Conservation (phyloP, 2,797 vertebrate species). For the Halcyon chelicuti region DNA sequence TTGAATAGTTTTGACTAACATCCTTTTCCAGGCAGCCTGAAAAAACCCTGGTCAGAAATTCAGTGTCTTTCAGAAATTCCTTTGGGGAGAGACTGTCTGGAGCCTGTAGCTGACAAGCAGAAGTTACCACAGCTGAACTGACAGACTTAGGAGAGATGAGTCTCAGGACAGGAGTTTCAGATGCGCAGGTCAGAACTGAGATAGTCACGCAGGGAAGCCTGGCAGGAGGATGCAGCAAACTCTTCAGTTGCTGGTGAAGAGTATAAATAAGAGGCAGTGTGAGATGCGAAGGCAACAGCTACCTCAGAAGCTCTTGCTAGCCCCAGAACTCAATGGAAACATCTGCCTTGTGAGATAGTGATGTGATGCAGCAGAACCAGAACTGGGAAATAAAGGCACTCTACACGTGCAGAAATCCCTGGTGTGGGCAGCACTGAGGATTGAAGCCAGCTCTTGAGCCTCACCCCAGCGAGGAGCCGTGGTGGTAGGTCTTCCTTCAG, state of each 20-base stretch:
- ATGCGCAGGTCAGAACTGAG: not conserved
- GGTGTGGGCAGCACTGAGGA: accelerated
- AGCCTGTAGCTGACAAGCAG: not conserved
- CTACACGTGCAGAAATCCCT: accelerated
- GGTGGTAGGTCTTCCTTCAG: not conserved
- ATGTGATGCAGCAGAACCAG: not conserved
- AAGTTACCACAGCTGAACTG: not conserved
- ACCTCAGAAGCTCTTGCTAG: not conserved
- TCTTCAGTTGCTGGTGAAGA: not conserved
- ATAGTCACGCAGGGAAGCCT: not conserved
- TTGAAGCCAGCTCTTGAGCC: not conserved
- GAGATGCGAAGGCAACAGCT: not conserved
- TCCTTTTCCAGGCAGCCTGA: slow-evolving; percentile 26
- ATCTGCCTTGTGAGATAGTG: accelerated
- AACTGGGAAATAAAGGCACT: not conserved
- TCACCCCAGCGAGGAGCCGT: accelerated
- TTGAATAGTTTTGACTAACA: not conserved
- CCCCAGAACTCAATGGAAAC: not conserved
- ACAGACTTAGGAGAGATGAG: not conserved
- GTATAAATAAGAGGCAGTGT: not conserved
- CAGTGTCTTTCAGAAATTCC: not conserved
- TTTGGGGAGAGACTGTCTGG: slow-evolving; percentile 42
- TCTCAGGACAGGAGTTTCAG: not conserved
- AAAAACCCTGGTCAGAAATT: not conserved
- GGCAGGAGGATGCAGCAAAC: not conserved